These are phyloP conservation scores for Aix galericulata DNA, from an alignment of 2,113 vertebrate genomes.

Conservation along the genomic window DNA sequence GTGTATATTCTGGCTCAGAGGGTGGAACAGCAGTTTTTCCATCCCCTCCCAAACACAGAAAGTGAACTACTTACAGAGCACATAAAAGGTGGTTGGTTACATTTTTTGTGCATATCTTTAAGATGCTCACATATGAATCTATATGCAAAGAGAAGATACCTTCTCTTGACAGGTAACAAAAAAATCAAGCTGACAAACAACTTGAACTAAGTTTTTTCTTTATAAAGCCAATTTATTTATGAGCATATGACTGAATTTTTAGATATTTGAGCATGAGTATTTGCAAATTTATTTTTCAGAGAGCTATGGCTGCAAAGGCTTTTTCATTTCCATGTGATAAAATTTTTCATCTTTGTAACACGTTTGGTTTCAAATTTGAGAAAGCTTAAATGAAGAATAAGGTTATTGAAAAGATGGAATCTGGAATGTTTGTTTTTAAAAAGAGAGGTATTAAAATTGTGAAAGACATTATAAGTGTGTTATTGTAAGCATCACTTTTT, in stretches of 20 bases:
- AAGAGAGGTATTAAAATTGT: neutral
- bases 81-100: neutral
- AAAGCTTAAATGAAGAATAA: neutral
- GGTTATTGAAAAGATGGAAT: neutral
- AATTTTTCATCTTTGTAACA: neutral
- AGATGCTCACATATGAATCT: neutral
- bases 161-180: neutral
- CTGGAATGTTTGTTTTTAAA: neutral
- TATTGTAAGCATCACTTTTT: neutral
- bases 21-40: neutral
- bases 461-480: neutral
- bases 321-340: neutral
- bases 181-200: neutral
- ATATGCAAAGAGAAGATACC: neutral
- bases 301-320: neutral
- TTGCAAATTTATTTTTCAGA: neutral
- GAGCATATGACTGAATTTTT: neutral
- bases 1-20: neutral
- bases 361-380: neutral
- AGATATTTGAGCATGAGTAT: neutral
- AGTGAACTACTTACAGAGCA: neutral
- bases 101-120: neutral
- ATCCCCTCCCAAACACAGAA: neutral
- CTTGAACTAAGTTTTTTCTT: neutral
- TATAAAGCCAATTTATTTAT: neutral